A percentile compares a stretch with the other conserved stretches of the same genome.
These are phyloP conservation scores for Onychostruthus taczanowskii DNA, from an alignment of 2,113 vertebrate genomes.

Conservation along the genomic window DNA sequence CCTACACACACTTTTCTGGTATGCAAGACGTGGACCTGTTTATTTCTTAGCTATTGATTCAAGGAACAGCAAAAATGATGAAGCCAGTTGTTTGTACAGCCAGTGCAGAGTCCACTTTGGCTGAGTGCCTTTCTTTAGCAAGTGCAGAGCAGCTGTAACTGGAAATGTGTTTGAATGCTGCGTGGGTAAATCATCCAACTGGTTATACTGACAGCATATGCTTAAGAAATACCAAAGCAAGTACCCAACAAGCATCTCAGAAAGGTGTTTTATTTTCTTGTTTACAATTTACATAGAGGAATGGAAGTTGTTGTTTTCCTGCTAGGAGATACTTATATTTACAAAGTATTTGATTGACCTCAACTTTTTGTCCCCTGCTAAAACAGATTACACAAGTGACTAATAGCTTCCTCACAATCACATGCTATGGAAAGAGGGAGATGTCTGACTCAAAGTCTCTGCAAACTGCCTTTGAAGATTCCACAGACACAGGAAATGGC, in stretches of 20 bases:
- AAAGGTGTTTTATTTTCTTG: neutral
- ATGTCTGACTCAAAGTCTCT: neutral
- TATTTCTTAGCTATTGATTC: neutral
- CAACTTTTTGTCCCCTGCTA: neutral
- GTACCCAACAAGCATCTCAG: neutral
- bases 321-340: neutral
- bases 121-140: neutral
- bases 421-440: neutral
- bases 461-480: neutral
- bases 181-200: neutral
- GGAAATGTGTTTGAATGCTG: neutral
- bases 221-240: neutral
- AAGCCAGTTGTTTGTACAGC: neutral
- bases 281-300: neutral
- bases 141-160: neutral
- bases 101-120: neutral
- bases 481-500: neutral
- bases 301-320: neutral
- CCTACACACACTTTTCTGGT: neutral
- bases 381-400: neutral
- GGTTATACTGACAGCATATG: neutral
- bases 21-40: neutral
- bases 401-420: neutral
- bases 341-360: neutral
- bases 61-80: neutral